A percentile compares a stretch with the other conserved stretches of the same genome.
phyloP scores from a whole-genome alignment of 2,113 vertebrate genomes.

The Rhagologus leucostigma region DNA sequence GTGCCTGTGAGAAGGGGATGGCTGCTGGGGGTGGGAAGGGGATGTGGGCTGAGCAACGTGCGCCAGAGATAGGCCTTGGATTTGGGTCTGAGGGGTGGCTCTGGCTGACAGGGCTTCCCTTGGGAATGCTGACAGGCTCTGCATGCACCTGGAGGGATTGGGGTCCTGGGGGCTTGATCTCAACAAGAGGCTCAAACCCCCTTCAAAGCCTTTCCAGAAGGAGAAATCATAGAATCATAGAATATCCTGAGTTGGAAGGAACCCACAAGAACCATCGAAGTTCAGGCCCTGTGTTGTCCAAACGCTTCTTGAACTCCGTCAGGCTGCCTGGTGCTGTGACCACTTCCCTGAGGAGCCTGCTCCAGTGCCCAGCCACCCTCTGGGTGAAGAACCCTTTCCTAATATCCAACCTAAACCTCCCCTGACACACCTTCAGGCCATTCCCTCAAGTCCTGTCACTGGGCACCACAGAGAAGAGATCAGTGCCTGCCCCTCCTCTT shows the following conservation, averaged over 20 bases:
- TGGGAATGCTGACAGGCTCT: not conserved
- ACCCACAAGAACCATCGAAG: fast-evolving
- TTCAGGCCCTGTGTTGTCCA: not conserved
- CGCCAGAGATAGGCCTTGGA: fast-evolving
- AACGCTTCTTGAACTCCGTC: not conserved
- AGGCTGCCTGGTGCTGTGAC: not conserved
- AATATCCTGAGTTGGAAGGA: not conserved
- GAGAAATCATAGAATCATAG: not conserved
- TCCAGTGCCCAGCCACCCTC: fast-evolving
- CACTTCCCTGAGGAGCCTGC: not conserved
- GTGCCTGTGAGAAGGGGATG: not conserved
- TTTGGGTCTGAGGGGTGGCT: not conserved
- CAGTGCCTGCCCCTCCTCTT: not conserved
- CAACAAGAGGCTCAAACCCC: not conserved
- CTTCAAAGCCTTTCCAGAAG: not conserved
- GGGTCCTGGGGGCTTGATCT: not conserved
- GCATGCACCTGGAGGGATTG: not conserved
- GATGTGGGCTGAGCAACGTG: fast-evolving
- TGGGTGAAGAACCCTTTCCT: not conserved
- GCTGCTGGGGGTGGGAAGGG: not conserved
- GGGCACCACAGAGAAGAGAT: not conserved
- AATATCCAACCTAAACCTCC: not conserved
- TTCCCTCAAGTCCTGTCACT: fast-evolving
- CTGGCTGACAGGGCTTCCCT: not conserved
- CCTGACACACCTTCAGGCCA: not conserved